A percentile compares a stretch with the other conserved stretches of the same genome.
Evolutionary conservation across 2,113 vertebrate species (phyloP).

Genomic region (Cephalopterus ornatus): DNA sequence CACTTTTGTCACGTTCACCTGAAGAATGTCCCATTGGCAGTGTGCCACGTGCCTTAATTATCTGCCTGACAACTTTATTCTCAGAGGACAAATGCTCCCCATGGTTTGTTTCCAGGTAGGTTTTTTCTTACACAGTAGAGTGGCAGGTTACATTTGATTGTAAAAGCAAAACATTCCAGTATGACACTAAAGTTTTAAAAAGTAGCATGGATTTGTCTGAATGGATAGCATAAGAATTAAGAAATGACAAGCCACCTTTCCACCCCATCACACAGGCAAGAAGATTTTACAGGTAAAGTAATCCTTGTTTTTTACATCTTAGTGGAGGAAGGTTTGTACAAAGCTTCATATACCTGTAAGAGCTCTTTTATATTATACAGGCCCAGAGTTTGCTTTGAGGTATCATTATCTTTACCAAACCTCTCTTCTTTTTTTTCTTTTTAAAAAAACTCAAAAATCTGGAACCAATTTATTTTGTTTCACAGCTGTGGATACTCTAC

Average conservation of each 20-base stretch:
- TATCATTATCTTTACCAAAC: not conserved
- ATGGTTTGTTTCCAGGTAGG: constrained; percentile 5
- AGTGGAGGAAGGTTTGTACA: not conserved
- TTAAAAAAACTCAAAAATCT: not conserved
- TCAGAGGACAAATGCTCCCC: not conserved
- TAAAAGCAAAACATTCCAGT: not conserved
- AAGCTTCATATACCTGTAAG: not conserved
- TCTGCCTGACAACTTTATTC: not conserved
- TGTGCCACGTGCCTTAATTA: not conserved
- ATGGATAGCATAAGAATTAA: not conserved
- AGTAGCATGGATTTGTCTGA: not conserved
- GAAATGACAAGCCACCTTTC: not conserved
- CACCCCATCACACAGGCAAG: not conserved
- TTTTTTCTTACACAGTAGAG: not conserved
- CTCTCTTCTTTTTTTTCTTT: not conserved
- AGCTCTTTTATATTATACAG: not conserved
- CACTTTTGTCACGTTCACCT: constrained; percentile 6
- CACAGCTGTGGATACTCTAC: not conserved
- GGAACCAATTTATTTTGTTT: not conserved
- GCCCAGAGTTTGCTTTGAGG: not conserved
- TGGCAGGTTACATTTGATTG: not conserved
- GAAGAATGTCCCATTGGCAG: constrained; percentile 8
- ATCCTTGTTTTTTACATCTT: not conserved
- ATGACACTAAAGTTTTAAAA: not conserved
- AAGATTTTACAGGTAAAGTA: not conserved